These are phyloP conservation scores for Vireo altiloquus DNA, from an alignment of 2,113 vertebrate genomes.

Conservation along the genomic window DNA sequence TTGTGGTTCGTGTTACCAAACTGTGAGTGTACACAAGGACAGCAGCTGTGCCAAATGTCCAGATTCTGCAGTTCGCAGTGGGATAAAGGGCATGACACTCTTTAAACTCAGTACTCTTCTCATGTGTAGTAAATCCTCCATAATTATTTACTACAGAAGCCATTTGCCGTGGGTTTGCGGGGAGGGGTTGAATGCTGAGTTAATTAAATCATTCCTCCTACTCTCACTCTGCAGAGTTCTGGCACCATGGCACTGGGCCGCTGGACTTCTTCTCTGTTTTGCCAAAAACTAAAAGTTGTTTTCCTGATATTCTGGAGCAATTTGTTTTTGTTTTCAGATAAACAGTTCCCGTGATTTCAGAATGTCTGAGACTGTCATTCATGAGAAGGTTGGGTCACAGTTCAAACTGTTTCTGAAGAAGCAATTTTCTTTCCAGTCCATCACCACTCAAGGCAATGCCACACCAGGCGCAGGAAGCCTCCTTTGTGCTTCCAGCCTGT, in stretches of 20 bases:
- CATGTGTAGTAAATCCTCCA: background rate
- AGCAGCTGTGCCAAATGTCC: background rate
- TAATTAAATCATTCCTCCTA: background rate
- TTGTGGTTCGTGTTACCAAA: conserved; percentile 1
- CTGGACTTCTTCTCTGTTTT: background rate
- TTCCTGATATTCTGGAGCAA: background rate
- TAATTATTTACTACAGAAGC: background rate
- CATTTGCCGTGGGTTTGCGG: background rate
- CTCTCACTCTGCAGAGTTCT: background rate
- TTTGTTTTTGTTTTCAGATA: background rate
- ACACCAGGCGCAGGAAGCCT: background rate
- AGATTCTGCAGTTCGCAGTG: background rate
- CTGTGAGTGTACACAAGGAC: background rate
- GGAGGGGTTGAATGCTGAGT: background rate
- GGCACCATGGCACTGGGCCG: background rate
- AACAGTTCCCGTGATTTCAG: background rate
- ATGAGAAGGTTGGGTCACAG: background rate
- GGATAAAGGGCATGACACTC: background rate
- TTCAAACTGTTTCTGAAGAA: background rate
- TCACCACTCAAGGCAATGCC: background rate
- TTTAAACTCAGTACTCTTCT: background rate
- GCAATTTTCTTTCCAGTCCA: background rate
- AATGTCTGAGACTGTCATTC: background rate
- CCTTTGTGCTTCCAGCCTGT: background rate
- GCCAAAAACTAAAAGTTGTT: background rate